phyloP scores from a whole-genome alignment of 2,113 vertebrate species.

The Turnix velox region DNA sequence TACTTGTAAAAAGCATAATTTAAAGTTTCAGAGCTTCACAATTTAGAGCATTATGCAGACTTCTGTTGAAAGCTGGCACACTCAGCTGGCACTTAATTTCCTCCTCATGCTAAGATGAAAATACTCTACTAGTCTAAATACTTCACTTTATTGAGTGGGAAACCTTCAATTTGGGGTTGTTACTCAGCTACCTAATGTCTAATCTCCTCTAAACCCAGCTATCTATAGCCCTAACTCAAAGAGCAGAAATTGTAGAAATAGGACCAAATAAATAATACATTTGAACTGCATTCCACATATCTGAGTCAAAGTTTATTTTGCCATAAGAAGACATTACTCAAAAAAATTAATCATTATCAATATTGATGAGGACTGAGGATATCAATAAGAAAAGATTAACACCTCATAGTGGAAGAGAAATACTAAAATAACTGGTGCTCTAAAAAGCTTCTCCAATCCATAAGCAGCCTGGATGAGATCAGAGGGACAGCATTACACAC shows the following conservation, averaged over 20 bases:
- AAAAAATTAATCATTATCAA: neutral
- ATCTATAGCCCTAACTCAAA: neutral
- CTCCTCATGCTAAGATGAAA: conserved; percentile 20
- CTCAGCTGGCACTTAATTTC: neutral
- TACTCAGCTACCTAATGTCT: conserved; percentile 26
- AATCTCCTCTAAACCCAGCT: neutral
- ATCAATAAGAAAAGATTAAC: neutral
- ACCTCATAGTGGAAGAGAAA: neutral
- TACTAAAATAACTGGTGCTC: neutral
- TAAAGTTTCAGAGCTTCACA: conserved; percentile 14
- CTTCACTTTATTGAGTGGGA: neutral
- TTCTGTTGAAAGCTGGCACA: neutral
- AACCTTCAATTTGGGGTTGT: neutral
- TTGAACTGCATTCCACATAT: neutral
- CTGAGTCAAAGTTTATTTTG: neutral
- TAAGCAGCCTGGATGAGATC: neutral
- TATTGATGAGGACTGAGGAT: neutral
- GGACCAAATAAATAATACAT: neutral
- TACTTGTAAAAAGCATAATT: conserved; percentile 43
- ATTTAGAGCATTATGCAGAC: neutral
- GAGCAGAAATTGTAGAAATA: conserved; percentile 1
- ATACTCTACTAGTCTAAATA: conserved; percentile 31
- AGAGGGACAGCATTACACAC: neutral
- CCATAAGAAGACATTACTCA: neutral
- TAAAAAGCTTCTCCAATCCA: neutral